Conservation (phyloP, 2,797 vertebrate species). For the Bucorvus abyssinicus region DNA sequence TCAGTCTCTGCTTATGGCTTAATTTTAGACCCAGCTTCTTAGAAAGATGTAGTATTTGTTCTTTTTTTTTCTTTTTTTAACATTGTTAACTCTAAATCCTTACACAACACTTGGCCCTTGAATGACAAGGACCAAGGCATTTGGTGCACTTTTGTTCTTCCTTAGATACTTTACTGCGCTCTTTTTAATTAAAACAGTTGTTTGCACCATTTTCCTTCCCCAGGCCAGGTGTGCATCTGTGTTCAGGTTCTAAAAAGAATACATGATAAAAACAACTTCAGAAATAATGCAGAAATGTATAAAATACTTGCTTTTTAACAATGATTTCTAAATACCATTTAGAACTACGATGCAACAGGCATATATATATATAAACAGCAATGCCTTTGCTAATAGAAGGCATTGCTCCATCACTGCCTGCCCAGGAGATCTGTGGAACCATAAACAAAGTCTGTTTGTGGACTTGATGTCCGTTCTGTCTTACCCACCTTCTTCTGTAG, state of each 20-base stretch:
- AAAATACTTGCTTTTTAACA: neutral
- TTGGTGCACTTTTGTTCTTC: neutral
- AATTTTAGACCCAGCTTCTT: neutral
- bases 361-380: neutral
- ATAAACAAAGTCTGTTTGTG: neutral
- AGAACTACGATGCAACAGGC: neutral
- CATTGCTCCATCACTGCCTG: neutral
- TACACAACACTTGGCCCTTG: neutral
- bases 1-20: neutral
- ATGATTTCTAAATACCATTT: neutral
- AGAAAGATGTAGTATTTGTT: neutral
- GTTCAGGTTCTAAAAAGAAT: neutral
- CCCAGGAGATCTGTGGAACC: neutral
- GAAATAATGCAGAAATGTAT: neutral
- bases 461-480: neutral
- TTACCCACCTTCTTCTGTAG: neutral
- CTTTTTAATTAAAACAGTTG: neutral
- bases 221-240: neutral
- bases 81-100: neutral
- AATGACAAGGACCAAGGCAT: neutral
- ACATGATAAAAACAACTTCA: neutral
- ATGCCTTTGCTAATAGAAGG: neutral
- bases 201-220: neutral
- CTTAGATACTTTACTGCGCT: neutral
- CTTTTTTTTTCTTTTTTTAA: neutral